Evolutionary conservation across 2,113 vertebrate species (phyloP), one percentile per base, ranked within the genome.

Genomic region (Corythornis cristatus): DNA sequence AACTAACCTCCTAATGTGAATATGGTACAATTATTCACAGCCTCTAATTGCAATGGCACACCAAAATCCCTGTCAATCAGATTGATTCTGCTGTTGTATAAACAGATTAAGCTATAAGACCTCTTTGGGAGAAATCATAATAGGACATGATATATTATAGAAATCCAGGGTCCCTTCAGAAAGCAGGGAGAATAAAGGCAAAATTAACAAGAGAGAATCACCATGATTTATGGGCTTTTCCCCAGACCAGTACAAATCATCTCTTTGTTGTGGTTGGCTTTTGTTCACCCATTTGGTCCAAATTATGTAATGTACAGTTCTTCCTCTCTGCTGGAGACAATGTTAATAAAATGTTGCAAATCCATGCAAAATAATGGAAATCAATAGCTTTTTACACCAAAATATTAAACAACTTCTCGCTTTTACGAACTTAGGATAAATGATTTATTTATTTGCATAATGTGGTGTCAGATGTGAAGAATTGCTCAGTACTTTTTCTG

Each of bases 91-190:
- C 42, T 89, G 60, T 37, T 77, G 15, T 67, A 51, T 71, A 77
- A 91, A 94, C 79, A 91, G 61, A 77, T 85, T 66, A 88, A 88
- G 33, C 3, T 11, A 80, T 88, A 83, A 91, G 2, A 20, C 28
- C 14, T 93, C 72, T 80, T 73, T 62, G 48, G 64, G 53, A 90
- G 33, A 91, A 94, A 89, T 85, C 58, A 33, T 85, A 80, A 70
- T 43, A 70, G 40, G 43, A 74, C 60, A 42, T 45, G 42, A 91
- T 58, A 61, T 21, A n/a, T 77, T 66, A 23, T n/a, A 42, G 31
- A 53, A 89, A 25, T 46, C 62, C 50, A 26, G 29, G 25, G 29
- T 86, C 37, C 4, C 3, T 77, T 83, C 60, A 67, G 67, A 85
- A 58, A 87, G 29, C 25, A 78, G 33, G 61, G 80, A 26, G 33